phyloP scores from a whole-genome alignment of 1,140 invertebrate species.

The Drosophila takahashii region DNA sequence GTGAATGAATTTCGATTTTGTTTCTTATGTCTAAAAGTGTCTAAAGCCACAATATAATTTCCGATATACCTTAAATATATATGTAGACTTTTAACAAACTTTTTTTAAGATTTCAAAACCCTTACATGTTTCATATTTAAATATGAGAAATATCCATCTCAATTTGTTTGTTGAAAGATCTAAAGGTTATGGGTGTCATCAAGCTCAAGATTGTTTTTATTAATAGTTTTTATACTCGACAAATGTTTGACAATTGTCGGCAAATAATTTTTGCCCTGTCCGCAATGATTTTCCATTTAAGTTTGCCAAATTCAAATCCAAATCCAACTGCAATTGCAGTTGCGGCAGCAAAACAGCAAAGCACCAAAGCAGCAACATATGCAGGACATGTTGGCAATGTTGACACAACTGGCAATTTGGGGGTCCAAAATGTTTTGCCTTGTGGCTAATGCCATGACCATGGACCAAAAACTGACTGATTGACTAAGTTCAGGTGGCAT shows the following conservation, averaged over 20 bases:
- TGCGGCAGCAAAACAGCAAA: conserved; percentile 1
- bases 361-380: conserved; percentile 10
- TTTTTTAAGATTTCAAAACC: no score
- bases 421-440: conserved; percentile 10
- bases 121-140: no score
- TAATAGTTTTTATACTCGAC: conserved; percentile 8
- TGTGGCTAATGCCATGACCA: conserved; percentile 33
- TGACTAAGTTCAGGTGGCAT: conserved; percentile 64
- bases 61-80: no score
- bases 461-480: conserved; percentile 57
- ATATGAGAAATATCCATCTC: no score
- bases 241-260: conserved; percentile 11
- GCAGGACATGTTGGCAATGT: conserved; percentile 53
- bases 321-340: neutral
- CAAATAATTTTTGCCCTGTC: conserved; percentile 11
- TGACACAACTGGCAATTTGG: conserved; percentile 47
- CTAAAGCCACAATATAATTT: no score
- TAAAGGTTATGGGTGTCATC: neutral
- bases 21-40: no score
- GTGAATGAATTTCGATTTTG: no score
- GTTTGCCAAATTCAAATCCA: neutral
- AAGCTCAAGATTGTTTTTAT: neutral
- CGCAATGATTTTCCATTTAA: neutral
- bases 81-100: no score
- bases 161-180: neutral